Percentiles rank a stretch among this genome's conserved stretches.
phyloP scores from a whole-genome alignment of 2,797 vertebrate species.

The Neomorphus geoffroyi region DNA sequence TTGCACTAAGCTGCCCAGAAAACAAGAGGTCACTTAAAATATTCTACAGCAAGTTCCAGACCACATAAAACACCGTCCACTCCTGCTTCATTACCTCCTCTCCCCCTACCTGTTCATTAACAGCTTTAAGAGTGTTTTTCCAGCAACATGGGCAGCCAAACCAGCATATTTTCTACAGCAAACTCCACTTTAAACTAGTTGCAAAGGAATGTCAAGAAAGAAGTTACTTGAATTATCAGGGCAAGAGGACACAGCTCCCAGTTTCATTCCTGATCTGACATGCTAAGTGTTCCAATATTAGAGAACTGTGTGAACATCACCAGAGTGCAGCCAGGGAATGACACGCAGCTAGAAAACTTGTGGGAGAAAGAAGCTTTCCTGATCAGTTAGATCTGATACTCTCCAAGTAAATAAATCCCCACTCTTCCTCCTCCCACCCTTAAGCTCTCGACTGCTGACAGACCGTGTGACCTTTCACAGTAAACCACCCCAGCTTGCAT shows the following conservation, averaged over 20 bases:
- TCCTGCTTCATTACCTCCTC: not conserved
- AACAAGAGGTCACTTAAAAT: not conserved
- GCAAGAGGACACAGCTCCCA: not conserved
- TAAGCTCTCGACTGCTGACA: not conserved
- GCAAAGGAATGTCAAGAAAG: not conserved
- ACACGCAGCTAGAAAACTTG: not conserved
- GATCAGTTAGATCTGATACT: not conserved
- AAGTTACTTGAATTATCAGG: not conserved
- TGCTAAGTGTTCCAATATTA: not conserved
- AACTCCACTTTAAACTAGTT: not conserved
- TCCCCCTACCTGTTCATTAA: not conserved
- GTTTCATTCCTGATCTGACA: not conserved
- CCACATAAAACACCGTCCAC: not conserved
- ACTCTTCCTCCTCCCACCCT: not conserved
- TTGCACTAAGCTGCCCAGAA: not conserved
- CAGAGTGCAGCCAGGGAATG: not conserved
- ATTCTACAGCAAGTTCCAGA: not conserved
- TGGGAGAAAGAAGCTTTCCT: not conserved
- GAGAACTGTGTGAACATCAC: not conserved
- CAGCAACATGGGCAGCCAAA: not conserved
- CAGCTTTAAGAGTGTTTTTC: not conserved
- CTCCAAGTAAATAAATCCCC: not conserved
- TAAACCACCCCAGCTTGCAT: not conserved
- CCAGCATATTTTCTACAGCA: not conserved
- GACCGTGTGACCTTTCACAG: not conserved